Base-by-base conservation (phyloP, 2,888 invertebrate species). In the Tenthredo amoena region DNA sequence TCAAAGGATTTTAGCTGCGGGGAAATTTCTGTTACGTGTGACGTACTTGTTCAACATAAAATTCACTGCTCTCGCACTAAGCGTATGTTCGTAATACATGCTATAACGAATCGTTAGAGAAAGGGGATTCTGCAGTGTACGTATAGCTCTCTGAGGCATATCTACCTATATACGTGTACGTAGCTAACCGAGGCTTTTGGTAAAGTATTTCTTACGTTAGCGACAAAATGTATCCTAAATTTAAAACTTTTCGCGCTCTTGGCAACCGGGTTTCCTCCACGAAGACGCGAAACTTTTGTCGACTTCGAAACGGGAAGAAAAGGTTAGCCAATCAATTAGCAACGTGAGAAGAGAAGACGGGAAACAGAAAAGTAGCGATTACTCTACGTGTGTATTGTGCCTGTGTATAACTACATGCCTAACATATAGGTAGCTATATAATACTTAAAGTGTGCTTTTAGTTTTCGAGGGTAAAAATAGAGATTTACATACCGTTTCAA, bases 311-410 rank as follows among this genome's bases (percentile, higher is more conserved):
- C 47, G 31, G n/a, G n/a, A 6, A 40, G 31, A 71, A 71, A 68
- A 71, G 83, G 83, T 83, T 83, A 31, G 47, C 83, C 83, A 83
- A 71, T 83, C 71, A 83, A 83, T 83, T 83, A 83, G 47, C 43
- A 83, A 31, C 65, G 68, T 68, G 10, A 15, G 34, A 43, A 62
- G 18, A 62, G 15, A 12, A 43, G 12, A 65, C 15, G 12, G 62
- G 47, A 43, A 83, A 83, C 83, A 26, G 43, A 68, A 68, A 68
- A 50, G 65, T 68, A 83, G 37, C 65, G n/a, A 83, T 47, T 47
- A 83, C 47, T 81, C 2, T 62, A 40, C 62, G 10, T 81, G n/a
- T 58, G 79, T 77, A 47, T n/a, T 18, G 34, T 34, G 34, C 15
- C 68, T 68, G 18, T 68, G 26, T 71, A 2, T 72, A 43, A 37